phyloP scores from a whole-genome alignment of 2,888 invertebrate species.

The Brachylomia viminalis region DNA sequence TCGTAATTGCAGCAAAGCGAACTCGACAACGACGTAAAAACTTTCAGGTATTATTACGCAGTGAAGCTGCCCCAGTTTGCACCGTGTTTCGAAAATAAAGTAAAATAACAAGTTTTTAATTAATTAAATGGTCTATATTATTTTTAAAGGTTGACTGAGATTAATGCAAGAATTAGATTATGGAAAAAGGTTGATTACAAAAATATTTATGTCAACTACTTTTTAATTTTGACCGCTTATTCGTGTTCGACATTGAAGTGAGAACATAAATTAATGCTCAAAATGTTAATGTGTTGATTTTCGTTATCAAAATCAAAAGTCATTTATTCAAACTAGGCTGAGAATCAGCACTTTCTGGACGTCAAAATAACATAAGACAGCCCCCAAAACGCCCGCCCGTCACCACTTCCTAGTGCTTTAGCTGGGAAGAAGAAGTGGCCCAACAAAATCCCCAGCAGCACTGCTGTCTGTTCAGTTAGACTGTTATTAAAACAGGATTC shows the following conservation, averaged over 20 bases:
- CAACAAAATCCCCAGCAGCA: too few relatives aligned
- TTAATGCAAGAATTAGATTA: slow-evolving; percentile 26
- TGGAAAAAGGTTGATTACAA: slow-evolving; percentile 30
- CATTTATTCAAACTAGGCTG: too few relatives aligned
- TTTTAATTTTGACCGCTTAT: slow-evolving; percentile 39
- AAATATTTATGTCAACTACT: slow-evolving; percentile 54
- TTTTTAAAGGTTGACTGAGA: slow-evolving; percentile 33
- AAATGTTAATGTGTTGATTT: slow-evolving; percentile 3
- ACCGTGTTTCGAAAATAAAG: slow-evolving; percentile 33
- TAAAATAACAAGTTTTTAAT: slow-evolving; percentile 31
- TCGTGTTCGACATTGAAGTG: slow-evolving; percentile 36
- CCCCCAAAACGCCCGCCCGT: too few relatives aligned
- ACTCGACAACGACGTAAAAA: slow-evolving; percentile 38
- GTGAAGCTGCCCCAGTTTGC: slow-evolving; percentile 39
- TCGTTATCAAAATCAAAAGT: too few relatives aligned
- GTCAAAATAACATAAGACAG: too few relatives aligned
- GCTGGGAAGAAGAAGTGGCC: too few relatives aligned
- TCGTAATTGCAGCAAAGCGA: slow-evolving; percentile 33
- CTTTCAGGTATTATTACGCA: slow-evolving; percentile 58
- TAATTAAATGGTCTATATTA: slow-evolving; percentile 38
- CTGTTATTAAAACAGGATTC: too few relatives aligned
- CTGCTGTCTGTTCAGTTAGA: too few relatives aligned
- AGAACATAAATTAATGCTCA: background rate
- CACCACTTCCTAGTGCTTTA: too few relatives aligned
- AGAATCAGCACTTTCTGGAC: too few relatives aligned